Base-by-base conservation (phyloP, 2,797 vertebrate genomes). In the Enteromius mattozi region DNA sequence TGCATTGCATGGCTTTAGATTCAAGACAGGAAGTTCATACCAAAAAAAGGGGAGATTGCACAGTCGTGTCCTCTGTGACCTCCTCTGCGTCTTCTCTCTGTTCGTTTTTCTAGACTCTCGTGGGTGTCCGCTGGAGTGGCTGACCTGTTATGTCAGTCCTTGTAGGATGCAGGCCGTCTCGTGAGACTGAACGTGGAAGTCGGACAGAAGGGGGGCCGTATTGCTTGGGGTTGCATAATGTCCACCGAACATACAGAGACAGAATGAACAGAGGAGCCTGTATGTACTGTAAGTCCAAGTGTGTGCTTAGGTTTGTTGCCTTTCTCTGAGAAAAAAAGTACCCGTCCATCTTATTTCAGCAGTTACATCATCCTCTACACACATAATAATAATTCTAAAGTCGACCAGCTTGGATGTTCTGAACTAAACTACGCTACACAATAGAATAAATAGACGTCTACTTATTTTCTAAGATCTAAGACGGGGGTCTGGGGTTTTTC, bases 1-100 rank as follows among this genome's bases (percentile, higher is more conserved):
- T 93, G 89, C 70, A 68, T 94, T 94, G 93, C 94, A 95, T 95
- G 95, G 95, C 95, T 96, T 95, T 94, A 93, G 89, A 93, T 95
- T 91, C 91, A 92, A 92, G 91, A 94, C 88, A 92, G 92, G 90
- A 94, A 92, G 88, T 92, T 91, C 89, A 84, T 70, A 91, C 88
- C 76, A 90, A 88, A 66, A 74, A 87, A 89, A 91, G 88, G 81
- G 78, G 74, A 87, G 86, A 40, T 63, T 88, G 90, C 84, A 75
- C 54, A 87, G 88, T 88, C 77, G 51, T 16, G 33, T 90, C 91
- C 88, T 19, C 80, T 56, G 76, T 85, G 70, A 87, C 88, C 86
- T 90, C 33, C 91, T 88, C 87, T 87, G 42, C 45, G 12, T 68
- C 27, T 61, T 83, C 72, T 78, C 85, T 91, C 61, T 59, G 56